Base-by-base conservation (phyloP, 2,888 invertebrate species). In the Zaprionus obscuricornis region DNA sequence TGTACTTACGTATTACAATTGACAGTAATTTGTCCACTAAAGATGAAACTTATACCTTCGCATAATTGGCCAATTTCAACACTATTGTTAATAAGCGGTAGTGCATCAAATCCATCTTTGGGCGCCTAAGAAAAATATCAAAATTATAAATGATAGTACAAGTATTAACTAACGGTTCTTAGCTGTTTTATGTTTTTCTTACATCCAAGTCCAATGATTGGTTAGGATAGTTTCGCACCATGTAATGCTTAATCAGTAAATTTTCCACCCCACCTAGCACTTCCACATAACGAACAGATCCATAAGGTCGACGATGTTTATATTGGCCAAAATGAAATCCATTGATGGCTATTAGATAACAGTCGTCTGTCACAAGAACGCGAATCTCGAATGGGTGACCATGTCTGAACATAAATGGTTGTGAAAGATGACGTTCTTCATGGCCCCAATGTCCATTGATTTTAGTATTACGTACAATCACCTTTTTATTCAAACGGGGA, bases 381-480 rank as follows among this genome's bases (percentile, higher is more conserved):
- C 93, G 92, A 75, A 94, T 90, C 60, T 91, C 72, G 47, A 90
- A 90, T 13, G 74, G 63, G 14, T 87, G 76, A 10, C 90, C 91
- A 8, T 88, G 87, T 6, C 68, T 56, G 7, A 91, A 68, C 16
- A 83, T 67, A 57, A 90, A 90, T 3, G 89, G 88, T 90, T 92
- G 90, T 83, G 87, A 90, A 85, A 75, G 92, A 67, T 87, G 93
- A 8, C 93, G 93, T 86, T 96, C 96, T 86, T 96, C 96, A 0
- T 89, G 87, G 0, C 94, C 94, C 96, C 96, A 97, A 39, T 91
- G 90, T 43, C 93, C 93, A 69, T 92, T 92, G 7, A 92, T 87
- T 50, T 92, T 91, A 1, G 93, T 92, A 89, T 96, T 96, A 62
- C 96, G 91, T 1, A 96, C 95, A 20, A 96, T 93, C 82, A 94